These are phyloP conservation scores for Forbesichthys agassizii DNA, from an alignment of 2,113 vertebrate genomes.

Conservation along the genomic window DNA sequence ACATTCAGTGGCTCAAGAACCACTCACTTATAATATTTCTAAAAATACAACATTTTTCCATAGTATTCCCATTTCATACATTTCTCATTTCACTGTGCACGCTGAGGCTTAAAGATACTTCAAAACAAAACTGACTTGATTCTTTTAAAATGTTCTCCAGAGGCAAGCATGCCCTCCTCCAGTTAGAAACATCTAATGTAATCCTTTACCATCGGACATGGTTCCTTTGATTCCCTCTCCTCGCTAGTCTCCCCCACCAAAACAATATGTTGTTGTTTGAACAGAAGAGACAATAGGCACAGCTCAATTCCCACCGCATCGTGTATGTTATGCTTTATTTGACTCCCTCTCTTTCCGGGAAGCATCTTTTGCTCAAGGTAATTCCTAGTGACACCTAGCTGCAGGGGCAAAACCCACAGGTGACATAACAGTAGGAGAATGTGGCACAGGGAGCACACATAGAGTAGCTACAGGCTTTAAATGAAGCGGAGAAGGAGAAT, in stretches of 20 bases:
- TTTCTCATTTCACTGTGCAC: constrained; percentile 12
- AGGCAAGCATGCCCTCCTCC: constrained; percentile 28
- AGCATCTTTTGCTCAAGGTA: no score
- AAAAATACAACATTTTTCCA: not conserved
- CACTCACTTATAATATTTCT: no score
- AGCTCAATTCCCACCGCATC: constrained; percentile 12
- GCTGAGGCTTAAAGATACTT: constrained; percentile 6
- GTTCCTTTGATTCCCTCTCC: constrained; percentile 47
- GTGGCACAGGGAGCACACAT: no score
- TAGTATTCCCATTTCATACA: constrained; percentile 2
- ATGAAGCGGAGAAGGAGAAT: no score
- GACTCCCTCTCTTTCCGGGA: no score
- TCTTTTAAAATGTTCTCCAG: constrained; percentile 18
- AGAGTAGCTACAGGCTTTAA: no score
- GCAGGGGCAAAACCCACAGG: no score
- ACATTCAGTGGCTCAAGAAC: no score
- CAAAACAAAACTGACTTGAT: constrained; percentile 30
- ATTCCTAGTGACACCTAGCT: no score
- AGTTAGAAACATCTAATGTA: constrained; percentile 46
- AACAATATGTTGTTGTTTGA: constrained; percentile 1
- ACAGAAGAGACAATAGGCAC: constrained; percentile 29
- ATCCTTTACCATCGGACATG: constrained; percentile 46
- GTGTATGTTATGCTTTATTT: not conserved
- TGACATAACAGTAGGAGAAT: no score
- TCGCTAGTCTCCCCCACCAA: constrained; percentile 5